Evolutionary conservation across 2,888 invertebrate genomes (phyloP).

Genomic region (Patella pellucida): DNA sequence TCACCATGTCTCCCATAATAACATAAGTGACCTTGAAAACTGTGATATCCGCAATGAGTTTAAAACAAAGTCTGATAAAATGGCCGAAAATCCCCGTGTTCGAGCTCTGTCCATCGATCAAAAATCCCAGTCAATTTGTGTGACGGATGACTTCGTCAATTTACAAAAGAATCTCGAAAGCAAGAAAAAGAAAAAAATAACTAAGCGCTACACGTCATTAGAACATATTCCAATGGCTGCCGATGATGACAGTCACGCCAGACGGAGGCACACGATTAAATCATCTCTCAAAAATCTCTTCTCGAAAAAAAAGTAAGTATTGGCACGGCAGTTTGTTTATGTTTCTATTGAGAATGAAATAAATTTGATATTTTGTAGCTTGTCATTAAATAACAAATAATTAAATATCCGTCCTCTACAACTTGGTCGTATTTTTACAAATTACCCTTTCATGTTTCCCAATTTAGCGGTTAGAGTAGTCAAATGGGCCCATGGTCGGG

Average conservation of each 20-base stretch:
- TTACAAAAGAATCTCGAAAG: neutral
- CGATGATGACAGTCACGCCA: conserved; percentile 10
- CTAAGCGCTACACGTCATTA: conserved; percentile 22
- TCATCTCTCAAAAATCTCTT: conserved; percentile 69
- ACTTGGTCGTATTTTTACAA: too few species aligned
- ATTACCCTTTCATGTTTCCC: too few species aligned
- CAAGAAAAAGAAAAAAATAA: conserved; percentile 20
- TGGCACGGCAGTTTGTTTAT: neutral
- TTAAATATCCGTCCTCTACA: too few species aligned
- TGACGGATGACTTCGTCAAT: neutral
- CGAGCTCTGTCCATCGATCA: neutral
- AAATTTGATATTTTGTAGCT: too few species aligned
- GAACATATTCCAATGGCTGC: conserved; percentile 20
- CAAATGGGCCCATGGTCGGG: too few species aligned
- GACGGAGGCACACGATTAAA: conserved; percentile 55
- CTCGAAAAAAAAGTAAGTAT: conserved; percentile 69
- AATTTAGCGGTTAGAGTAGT: too few species aligned
- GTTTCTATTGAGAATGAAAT: too few species aligned
- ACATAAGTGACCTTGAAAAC: neutral
- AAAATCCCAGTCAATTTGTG: neutral
- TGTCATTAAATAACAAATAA: too few species aligned
- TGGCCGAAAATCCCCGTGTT: neutral
- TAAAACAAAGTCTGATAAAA: neutral
- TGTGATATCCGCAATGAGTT: neutral
- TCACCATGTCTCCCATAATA: neutral